These are phyloP conservation scores for Scaptomyza cyrtandrae DNA, from an alignment of 2,888 invertebrate genomes.

Conservation along the genomic window DNA sequence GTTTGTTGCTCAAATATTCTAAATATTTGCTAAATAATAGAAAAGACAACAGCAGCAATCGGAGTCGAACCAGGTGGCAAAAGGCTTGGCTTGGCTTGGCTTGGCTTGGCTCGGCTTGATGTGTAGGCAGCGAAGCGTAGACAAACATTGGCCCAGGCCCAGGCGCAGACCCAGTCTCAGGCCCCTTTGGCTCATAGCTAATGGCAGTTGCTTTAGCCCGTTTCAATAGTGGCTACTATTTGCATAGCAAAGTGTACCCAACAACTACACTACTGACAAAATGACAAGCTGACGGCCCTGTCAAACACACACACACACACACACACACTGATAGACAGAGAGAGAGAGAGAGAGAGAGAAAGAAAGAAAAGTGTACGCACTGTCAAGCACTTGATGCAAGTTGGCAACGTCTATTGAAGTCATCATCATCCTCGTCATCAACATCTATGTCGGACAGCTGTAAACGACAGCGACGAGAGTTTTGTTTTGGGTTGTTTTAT, in stretches of 20 bases:
- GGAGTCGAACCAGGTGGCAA: conserved; percentile 45
- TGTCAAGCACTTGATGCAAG: conserved; percentile 21
- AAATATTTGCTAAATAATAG: conserved; percentile 80
- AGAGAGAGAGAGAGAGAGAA: not conserved
- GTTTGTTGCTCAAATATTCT: conserved; percentile 69
- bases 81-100: conserved; percentile 35
- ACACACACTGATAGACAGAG: not conserved
- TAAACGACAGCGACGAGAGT: conserved; percentile 30
- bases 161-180: conserved; percentile 3
- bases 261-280: conserved; percentile 27
- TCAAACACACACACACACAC: conserved; percentile 33
- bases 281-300: conserved; percentile 39
- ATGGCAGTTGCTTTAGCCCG: conserved; percentile 66
- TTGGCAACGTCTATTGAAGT: conserved; percentile 43
- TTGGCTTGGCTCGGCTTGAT: not conserved
- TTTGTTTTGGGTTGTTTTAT: conserved; percentile 28
- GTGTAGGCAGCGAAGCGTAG: conserved; percentile 47
- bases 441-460: conserved; percentile 18
- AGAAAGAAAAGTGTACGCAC: not conserved
- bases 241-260: conserved; percentile 74
- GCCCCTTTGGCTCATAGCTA: conserved; percentile 41
- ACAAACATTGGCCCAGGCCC: conserved; percentile 53
- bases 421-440: conserved; percentile 19
- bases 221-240: conserved; percentile 66
- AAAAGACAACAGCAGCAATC: conserved; percentile 60